These are phyloP conservation scores for Dolichopus griseipennis DNA, from an alignment of 2,888 invertebrate species.

Conservation along the genomic window DNA sequence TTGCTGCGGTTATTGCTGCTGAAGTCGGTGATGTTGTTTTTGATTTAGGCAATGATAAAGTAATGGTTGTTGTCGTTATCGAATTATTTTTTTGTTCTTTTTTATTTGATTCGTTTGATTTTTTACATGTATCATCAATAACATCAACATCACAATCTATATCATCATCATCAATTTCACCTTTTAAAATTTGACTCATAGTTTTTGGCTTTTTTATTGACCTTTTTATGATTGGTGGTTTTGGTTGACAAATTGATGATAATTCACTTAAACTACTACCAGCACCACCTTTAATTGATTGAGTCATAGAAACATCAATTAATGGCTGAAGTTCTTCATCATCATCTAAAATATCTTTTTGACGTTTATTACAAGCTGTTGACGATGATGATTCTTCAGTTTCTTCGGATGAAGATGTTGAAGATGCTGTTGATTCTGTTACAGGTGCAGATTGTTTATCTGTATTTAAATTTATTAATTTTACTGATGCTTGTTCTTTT, in stretches of 20 bases:
- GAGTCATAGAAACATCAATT: constrained; percentile 29
- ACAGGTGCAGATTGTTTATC: constrained; percentile 21
- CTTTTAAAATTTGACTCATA: not conserved
- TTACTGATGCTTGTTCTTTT: constrained; percentile 29
- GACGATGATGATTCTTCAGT: constrained; percentile 29
- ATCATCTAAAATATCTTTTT: constrained; percentile 25
- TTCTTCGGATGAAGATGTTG: constrained; percentile 26
- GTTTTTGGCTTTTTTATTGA: constrained; percentile 11
- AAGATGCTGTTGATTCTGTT: constrained; percentile 15
- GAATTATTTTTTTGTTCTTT: constrained; percentile 18
- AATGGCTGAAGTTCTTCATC: constrained; percentile 42
- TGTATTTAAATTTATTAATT: constrained; percentile 19
- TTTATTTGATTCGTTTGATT: constrained; percentile 12
- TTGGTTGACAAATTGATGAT: not conserved
- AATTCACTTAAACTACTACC: not conserved
- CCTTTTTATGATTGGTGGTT: not conserved
- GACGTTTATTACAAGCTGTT: constrained; percentile 30
- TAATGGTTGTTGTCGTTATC: constrained; percentile 18
- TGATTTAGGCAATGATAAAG: constrained; percentile 14
- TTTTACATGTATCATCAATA: constrained; percentile 14
- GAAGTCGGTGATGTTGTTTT: constrained; percentile 11
- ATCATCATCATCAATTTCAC: constrained; percentile 14
- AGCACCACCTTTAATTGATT: constrained; percentile 15
- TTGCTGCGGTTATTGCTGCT: constrained; percentile 30
- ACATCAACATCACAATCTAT: constrained; percentile 16